Evolutionary conservation across 2,888 invertebrate genomes (phyloP).

Genomic region (Cheilosia impressa): DNA sequence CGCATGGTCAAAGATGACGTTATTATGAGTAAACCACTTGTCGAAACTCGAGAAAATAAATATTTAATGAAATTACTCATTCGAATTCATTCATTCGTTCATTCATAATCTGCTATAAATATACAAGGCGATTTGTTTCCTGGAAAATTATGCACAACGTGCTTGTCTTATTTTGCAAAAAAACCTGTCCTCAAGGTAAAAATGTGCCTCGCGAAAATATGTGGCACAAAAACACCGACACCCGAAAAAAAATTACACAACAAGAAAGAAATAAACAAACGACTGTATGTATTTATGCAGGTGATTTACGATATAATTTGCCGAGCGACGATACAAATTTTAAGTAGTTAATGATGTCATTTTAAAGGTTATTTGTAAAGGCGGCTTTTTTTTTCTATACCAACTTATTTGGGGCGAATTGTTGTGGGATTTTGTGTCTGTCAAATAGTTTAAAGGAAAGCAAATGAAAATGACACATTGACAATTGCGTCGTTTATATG

Average conservation of each 20-base stretch:
- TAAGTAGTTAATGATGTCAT: constrained; percentile 1
- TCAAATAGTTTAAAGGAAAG: neutral
- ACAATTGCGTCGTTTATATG: neutral
- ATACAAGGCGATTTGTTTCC: neutral
- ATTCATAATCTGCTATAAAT: neutral
- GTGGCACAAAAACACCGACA: neutral
- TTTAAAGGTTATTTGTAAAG: neutral
- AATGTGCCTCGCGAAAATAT: neutral
- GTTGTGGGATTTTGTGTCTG: neutral
- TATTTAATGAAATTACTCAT: neutral
- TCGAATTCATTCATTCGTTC: neutral
- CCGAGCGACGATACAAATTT: neutral
- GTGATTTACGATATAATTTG: neutral
- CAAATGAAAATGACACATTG: neutral
- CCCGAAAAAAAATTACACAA: neutral
- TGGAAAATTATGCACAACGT: neutral
- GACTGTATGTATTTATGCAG: neutral
- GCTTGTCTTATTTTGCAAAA: neutral
- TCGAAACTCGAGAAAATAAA: neutral
- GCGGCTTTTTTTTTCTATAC: neutral
- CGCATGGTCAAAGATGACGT: neutral
- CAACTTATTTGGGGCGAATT: neutral
- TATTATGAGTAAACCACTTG: neutral
- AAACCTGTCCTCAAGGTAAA: neutral
- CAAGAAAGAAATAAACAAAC: no score